phyloP scores from a whole-genome alignment of 1,140 invertebrate genomes.

The Portunus trituberculatus region DNA sequence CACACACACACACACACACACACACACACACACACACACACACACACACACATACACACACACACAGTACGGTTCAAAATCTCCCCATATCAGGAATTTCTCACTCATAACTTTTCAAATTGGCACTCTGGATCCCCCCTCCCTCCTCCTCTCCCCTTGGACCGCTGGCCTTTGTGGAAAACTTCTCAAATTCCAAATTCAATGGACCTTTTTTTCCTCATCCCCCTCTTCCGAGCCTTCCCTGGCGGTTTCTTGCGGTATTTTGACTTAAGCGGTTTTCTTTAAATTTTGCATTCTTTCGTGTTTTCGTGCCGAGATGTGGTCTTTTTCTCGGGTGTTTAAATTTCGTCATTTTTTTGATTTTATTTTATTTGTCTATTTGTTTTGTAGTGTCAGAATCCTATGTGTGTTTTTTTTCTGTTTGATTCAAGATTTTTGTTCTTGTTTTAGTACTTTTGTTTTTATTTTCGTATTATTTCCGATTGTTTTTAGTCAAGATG shows the following conservation, averaged over 20 bases:
- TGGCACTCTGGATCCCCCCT: background rate
- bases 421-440: too few species aligned
- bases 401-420: too few species aligned
- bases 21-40: background rate
- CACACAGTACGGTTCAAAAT: background rate
- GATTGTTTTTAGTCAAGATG: too few species aligned
- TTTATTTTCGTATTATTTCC: too few species aligned
- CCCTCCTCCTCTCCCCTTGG: background rate
- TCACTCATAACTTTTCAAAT: background rate
- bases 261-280: background rate
- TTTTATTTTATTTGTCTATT: too few species aligned
- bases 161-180: background rate
- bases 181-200: slow-evolving; percentile 31
- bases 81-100: background rate
- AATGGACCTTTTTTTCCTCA: background rate
- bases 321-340: too few species aligned
- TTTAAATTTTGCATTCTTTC: background rate
- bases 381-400: too few species aligned
- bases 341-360: too few species aligned
- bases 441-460: too few species aligned
- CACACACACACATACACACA: background rate
- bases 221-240: background rate
- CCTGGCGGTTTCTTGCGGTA: background rate
- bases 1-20: background rate
- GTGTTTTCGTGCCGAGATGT: too few species aligned